Evolutionary conservation across 2,797 vertebrate species (phyloP).

Genomic region (Vireo griseus): DNA sequence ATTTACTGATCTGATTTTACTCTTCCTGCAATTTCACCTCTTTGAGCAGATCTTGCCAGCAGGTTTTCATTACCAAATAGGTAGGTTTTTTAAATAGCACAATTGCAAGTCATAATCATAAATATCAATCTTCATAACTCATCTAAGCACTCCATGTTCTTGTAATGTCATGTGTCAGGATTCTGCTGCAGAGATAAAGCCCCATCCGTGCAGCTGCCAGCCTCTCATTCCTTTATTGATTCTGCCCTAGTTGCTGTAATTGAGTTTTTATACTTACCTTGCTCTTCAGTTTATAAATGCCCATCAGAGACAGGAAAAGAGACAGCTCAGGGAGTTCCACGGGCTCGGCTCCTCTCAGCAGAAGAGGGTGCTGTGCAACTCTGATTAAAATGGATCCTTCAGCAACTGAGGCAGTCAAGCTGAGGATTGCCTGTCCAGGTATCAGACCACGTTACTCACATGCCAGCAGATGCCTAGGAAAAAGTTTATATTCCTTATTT

Average conservation of each 20-base stretch:
- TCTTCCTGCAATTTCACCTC: slow-evolving; percentile 57
- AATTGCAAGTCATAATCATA: slow-evolving; percentile 50
- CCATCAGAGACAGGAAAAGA: slow-evolving; percentile 5
- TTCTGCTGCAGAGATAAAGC: not conserved
- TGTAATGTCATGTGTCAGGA: slow-evolving; percentile 12
- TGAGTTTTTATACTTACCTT: slow-evolving; percentile 43
- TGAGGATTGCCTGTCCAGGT: not conserved
- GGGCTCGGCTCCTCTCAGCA: not conserved
- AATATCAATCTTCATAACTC: slow-evolving; percentile 55
- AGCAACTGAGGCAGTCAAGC: not conserved
- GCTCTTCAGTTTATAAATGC: slow-evolving; percentile 37
- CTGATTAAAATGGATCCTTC: slow-evolving; percentile 4
- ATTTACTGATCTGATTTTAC: slow-evolving; percentile 58
- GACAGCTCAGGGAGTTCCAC: not conserved
- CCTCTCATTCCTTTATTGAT: slow-evolving; percentile 45
- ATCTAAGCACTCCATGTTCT: slow-evolving; percentile 17
- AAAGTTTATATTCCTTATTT: not conserved
- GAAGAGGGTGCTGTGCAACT: slow-evolving; percentile 41
- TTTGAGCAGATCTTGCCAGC: slow-evolving; percentile 47
- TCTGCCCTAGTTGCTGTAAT: slow-evolving; percentile 32
- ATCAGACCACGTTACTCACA: not conserved
- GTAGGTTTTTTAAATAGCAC: slow-evolving; percentile 36
- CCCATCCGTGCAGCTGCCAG: not conserved
- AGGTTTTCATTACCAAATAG: slow-evolving; percentile 65
- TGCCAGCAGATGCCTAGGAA: not conserved